A percentile compares a stretch with the other conserved stretches of the same genome.
Evolutionary conservation across 2,888 invertebrate species (phyloP).

Genomic region (Coremacera marginata): DNA sequence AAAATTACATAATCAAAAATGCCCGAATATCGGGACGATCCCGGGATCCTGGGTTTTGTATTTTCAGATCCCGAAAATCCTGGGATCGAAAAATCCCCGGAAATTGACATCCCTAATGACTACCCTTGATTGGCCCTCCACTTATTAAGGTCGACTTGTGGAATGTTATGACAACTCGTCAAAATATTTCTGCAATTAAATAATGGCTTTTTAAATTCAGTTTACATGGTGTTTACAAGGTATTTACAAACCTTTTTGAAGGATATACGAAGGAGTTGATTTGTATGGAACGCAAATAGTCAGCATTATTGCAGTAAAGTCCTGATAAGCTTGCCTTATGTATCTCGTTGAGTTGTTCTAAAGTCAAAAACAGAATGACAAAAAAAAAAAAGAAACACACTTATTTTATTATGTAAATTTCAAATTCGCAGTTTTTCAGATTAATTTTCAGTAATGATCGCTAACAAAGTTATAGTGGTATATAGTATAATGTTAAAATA

Average conservation of each 20-base stretch:
- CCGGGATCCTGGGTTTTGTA: too few relatives aligned
- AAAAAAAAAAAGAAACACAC: background rate
- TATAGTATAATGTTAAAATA: too few relatives aligned
- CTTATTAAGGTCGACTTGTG: slow-evolving; percentile 56
- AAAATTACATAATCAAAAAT: too few relatives aligned
- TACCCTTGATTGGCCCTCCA: slow-evolving; percentile 56
- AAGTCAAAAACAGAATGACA: background rate
- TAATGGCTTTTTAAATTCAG: background rate
- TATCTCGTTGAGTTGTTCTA: slow-evolving; percentile 80
- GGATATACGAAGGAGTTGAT: slow-evolving; percentile 64
- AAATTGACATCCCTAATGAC: too few relatives aligned
- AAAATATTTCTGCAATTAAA: slow-evolving; percentile 54
- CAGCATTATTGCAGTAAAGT: slow-evolving; percentile 82
- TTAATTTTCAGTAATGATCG: too few relatives aligned
- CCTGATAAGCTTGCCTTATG: slow-evolving; percentile 82
- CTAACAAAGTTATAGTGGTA: too few relatives aligned
- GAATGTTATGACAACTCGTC: slow-evolving; percentile 54
- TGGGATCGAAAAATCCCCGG: too few relatives aligned
- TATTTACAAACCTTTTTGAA: slow-evolving; percentile 51
- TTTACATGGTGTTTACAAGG: background rate
- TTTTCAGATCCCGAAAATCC: too few relatives aligned
- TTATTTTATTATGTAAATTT: too few relatives aligned
- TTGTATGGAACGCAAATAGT: slow-evolving; percentile 74
- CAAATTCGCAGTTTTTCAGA: too few relatives aligned
- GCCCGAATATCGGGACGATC: too few relatives aligned